Conservation (phyloP, 1,140 invertebrate species). For the Zaprionus lachaisei region DNA sequence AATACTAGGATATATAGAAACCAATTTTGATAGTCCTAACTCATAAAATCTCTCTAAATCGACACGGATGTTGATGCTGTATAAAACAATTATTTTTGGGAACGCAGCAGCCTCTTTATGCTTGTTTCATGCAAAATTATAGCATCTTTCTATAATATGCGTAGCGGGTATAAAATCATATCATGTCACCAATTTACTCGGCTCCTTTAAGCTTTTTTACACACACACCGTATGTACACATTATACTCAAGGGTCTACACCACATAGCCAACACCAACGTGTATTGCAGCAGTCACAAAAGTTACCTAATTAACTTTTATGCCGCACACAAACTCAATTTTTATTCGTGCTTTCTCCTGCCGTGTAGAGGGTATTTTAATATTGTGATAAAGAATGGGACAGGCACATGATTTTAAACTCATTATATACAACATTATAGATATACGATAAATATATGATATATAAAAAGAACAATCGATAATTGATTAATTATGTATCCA, state of each 20-base stretch:
- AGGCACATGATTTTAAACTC: background rate
- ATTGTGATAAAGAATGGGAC: background rate
- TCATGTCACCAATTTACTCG: slow-evolving; percentile 4
- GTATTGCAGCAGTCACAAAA: slow-evolving; percentile 21
- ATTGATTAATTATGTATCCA: background rate
- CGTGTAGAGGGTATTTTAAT: background rate
- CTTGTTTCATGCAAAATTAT: too few species aligned
- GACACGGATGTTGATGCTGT: too few species aligned
- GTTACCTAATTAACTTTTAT: slow-evolving; percentile 48
- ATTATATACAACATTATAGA: background rate
- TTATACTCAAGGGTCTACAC: slow-evolving; percentile 2
- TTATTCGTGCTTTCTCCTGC: background rate
- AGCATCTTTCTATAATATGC: too few species aligned
- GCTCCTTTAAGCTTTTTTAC: background rate
- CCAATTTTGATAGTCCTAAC: too few species aligned
- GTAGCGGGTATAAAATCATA: slow-evolving; percentile 13
- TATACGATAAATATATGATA: too few species aligned
- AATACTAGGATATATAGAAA: too few species aligned
- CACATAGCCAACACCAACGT: background rate
- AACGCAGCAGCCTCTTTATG: too few species aligned
- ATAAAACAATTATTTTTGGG: too few species aligned
- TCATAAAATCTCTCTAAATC: too few species aligned
- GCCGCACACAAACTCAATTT: slow-evolving; percentile 26
- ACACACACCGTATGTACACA: background rate
- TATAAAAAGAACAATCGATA: too few species aligned